Conservation (phyloP, 1,140 invertebrate genomes). For the Zophobas morio region DNA sequence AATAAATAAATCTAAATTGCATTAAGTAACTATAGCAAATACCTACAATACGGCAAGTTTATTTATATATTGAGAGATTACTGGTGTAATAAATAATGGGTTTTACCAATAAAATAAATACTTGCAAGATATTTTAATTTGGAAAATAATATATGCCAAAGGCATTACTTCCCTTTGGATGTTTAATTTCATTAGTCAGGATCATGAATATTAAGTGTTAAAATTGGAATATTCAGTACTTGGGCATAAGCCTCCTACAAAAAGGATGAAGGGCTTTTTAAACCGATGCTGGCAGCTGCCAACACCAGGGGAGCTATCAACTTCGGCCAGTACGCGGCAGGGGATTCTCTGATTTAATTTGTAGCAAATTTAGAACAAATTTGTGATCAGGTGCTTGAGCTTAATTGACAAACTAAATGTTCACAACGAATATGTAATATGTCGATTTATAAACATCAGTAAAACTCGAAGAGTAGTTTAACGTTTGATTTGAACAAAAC, state of each 20-base stretch:
- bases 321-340: slow-evolving; percentile 18
- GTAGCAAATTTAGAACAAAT: slow-evolving; percentile 22
- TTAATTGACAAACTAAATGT: slow-evolving; percentile 23
- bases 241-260: slow-evolving; percentile 57
- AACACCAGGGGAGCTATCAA: slow-evolving; percentile 45
- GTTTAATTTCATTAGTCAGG: slow-evolving; percentile 65
- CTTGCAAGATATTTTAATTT: too few species aligned
- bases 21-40: too few species aligned
- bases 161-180: slow-evolving; percentile 52
- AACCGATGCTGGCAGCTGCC: slow-evolving; percentile 59
- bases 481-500: too few species aligned
- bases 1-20: too few species aligned
- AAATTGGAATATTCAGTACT: slow-evolving; percentile 65
- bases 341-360: slow-evolving; percentile 39
- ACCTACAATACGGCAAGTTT: too few species aligned
- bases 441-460: too few species aligned
- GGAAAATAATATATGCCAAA: neutral
- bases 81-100: too few species aligned
- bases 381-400: slow-evolving; percentile 39
- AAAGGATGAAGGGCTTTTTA: slow-evolving; percentile 57
- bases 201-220: slow-evolving; percentile 66
- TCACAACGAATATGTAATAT: neutral
- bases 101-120: too few species aligned
- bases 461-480: neutral
- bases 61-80: too few species aligned